Evolutionary conservation across 1,140 invertebrate species (phyloP).

Genomic region (Lepidurus packardi): DNA sequence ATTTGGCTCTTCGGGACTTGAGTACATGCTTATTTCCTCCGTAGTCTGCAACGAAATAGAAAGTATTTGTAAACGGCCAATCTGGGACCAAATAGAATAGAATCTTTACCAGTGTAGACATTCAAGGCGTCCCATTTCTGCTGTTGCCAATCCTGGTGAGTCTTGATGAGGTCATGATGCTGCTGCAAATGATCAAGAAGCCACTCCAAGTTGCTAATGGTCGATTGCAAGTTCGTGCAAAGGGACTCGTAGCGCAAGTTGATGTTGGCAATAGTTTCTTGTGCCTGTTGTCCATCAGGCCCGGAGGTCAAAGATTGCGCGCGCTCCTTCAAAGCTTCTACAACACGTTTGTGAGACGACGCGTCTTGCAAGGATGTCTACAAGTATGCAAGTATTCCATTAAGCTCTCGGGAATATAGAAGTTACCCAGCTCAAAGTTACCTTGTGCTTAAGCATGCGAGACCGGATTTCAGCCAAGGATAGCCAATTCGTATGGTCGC

Average conservation of each 20-base stretch:
- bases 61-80: neutral
- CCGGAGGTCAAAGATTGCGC: conserved; percentile 59
- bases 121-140: conserved; percentile 75
- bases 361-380: conserved; percentile 80
- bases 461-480: conserved; percentile 78
- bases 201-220: conserved; percentile 65
- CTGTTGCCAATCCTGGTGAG: conserved; percentile 79
- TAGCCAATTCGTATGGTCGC: conserved; percentile 61
- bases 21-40: conserved; percentile 71
- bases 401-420: conserved; percentile 10
- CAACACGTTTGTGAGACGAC: conserved; percentile 75
- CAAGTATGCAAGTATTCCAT: conserved; percentile 35
- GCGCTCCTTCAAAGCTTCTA: conserved; percentile 84
- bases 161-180: conserved; percentile 76
- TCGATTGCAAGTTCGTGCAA: conserved; percentile 53
- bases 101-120: conserved; percentile 51
- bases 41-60: conserved; percentile 53
- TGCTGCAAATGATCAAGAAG: conserved; percentile 71
- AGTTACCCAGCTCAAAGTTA: conserved; percentile 31
- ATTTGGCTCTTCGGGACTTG: conserved; percentile 63
- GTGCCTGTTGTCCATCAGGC: conserved; percentile 58
- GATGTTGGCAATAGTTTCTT: conserved; percentile 51
- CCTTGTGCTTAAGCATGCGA: conserved; percentile 48
- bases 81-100: neutral
- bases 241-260: conserved; percentile 68